Base-by-base conservation (phyloP, 2,888 invertebrate species). In the Oligia fasciuncula region DNA sequence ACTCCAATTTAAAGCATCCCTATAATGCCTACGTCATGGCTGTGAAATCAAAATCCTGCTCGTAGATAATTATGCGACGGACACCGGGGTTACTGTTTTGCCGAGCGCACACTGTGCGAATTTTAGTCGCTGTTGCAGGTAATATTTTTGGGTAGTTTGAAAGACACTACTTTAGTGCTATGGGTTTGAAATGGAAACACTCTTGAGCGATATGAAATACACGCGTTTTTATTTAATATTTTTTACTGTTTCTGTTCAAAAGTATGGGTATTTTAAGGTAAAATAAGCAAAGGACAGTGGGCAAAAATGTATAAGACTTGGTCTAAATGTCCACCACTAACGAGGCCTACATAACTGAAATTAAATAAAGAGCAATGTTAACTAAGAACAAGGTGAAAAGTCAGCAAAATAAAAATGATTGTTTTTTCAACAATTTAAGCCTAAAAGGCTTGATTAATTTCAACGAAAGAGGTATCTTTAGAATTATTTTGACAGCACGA, bases 31-130 rank as follows among this genome's bases (percentile, higher is more conserved):
- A 89, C 85, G 91, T 90, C 92, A 91, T 80, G 88, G 91, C 91
- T 83, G 90, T 88, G 91, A 87, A 92, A 92, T 92, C 92, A 90
- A 92, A 94, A 93, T 92, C 92, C 90, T 88, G 87, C 88, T 89
- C 87, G 88, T 89, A 87, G 91, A 91, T 94, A 94, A 95, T 95
- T 94, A 93, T 91, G 90, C 73, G 87, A 79, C 80, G 86, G 87
- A 83, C 57, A 81, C 76, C 80, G 84, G 85, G 81, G 81, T 77
- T 60, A 79, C 65, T 51, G 69, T 65, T 87, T 85, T 87, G 91
- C 46, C n/a, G 68, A 11, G 66, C 69, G 19, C 85, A 73, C 66
- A 86, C 79, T 73, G 49, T 67, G 76, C 83, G 81, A 84, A 40
- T 76, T 35, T 89, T 76, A 23, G 29, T 67, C 71, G 79, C 68